Evolutionary conservation across 2,888 invertebrate genomes (phyloP).

Genomic region (Lacanobia oleracea): DNA sequence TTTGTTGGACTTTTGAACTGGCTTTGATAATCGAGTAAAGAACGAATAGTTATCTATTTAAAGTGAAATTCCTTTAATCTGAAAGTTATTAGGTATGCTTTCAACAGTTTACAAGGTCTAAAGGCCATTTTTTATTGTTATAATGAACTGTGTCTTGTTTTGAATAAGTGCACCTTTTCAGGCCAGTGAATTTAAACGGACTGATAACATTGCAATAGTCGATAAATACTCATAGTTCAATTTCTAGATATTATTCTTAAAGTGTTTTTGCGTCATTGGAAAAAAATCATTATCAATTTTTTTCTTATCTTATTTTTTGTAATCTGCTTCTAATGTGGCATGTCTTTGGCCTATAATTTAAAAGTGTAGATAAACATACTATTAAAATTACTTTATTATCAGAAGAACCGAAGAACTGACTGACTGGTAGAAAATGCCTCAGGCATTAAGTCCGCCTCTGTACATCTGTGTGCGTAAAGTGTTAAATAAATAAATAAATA

Average conservation of each 20-base stretch:
- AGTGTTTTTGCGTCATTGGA: conserved; percentile 28
- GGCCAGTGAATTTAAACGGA: conserved; percentile 32
- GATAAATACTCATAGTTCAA: conserved; percentile 4
- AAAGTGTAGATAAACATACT: conserved; percentile 8
- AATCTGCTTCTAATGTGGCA: not conserved
- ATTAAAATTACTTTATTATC: not conserved
- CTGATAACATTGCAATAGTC: conserved; percentile 25
- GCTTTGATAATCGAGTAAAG: not conserved
- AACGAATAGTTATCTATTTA: not conserved
- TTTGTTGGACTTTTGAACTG: not conserved
- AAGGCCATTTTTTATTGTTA: not conserved
- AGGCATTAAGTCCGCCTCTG: too few species aligned
- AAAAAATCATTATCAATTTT: not conserved
- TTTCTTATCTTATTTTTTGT: conserved; percentile 7
- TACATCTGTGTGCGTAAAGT: too few species aligned
- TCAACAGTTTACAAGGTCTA: not conserved
- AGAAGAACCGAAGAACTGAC: too few species aligned
- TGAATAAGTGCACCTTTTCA: conserved; percentile 7
- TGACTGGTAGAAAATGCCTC: too few species aligned
- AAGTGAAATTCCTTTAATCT: not conserved
- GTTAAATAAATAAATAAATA: too few species aligned
- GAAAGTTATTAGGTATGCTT: not conserved
- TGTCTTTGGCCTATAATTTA: conserved; percentile 8
- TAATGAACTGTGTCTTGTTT: not conserved
- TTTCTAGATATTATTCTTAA: not conserved